phyloP scores from a whole-genome alignment of 2,797 vertebrate genomes.

The Hemibagrus guttatus region DNA sequence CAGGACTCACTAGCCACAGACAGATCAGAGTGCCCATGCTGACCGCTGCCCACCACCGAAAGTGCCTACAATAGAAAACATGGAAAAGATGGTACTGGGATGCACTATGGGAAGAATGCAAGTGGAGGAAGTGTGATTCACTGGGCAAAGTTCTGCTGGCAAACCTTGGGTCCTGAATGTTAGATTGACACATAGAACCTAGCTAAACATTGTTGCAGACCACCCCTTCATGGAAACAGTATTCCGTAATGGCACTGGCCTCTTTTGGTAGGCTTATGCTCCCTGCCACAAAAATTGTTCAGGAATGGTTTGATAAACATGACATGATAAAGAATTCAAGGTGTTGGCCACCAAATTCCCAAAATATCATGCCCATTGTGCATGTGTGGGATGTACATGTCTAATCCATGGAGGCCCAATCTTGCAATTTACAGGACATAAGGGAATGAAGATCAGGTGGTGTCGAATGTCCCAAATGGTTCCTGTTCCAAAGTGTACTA shows the following conservation, averaged over 20 bases:
- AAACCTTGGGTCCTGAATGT: too few relatives aligned
- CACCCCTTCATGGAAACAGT: not conserved
- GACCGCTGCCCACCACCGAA: too few relatives aligned
- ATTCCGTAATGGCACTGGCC: not conserved
- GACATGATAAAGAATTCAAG: not conserved
- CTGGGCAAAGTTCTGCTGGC: too few relatives aligned
- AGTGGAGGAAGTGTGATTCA: too few relatives aligned
- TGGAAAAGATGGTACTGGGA: too few relatives aligned
- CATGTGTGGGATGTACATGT: not conserved
- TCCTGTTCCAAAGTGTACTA: not conserved
- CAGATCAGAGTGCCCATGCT: not conserved
- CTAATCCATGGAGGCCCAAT: too few relatives aligned
- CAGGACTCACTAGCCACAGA: not conserved
- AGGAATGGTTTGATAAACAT: not conserved
- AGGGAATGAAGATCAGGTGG: not conserved
- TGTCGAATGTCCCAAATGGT: not conserved
- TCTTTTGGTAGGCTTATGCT: not conserved
- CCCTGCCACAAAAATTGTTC: too few relatives aligned
- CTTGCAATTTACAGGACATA: too few relatives aligned
- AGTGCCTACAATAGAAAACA: not conserved
- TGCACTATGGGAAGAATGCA: too few relatives aligned
- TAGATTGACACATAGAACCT: too few relatives aligned
- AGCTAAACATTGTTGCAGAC: not conserved
- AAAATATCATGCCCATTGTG: too few relatives aligned
- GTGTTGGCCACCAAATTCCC: not conserved